phyloP scores from a whole-genome alignment of 2,888 invertebrate species.

The Heteromurus nitidus region DNA sequence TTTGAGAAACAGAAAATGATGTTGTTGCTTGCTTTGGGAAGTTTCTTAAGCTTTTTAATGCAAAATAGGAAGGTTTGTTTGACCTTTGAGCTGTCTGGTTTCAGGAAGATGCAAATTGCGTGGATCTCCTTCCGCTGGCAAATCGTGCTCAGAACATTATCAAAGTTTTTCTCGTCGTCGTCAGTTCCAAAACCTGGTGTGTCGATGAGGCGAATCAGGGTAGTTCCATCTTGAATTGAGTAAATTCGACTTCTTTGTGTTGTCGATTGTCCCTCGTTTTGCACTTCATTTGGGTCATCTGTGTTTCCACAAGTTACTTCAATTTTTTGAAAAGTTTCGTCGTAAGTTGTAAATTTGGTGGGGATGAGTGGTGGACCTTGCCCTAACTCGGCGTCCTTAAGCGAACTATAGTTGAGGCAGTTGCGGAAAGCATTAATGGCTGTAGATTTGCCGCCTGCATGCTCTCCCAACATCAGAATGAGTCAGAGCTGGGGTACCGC shows the following conservation, averaged over 20 bases:
- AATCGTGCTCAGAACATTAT: conserved; percentile 45
- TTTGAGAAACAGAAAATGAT: conserved; percentile 67
- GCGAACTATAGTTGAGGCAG: conserved; percentile 40
- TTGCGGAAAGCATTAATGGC: conserved; percentile 69
- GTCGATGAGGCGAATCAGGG: conserved; percentile 58
- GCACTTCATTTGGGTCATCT: conserved; percentile 52
- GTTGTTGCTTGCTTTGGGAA: conserved; percentile 55
- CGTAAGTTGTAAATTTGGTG: conserved; percentile 42
- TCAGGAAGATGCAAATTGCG: conserved; percentile 63
- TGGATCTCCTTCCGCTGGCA: conserved; percentile 42
- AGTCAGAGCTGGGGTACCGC: too few relatives aligned
- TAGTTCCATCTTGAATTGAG: conserved; percentile 22
- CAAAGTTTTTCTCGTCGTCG: conserved; percentile 59
- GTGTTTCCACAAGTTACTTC: conserved; percentile 8
- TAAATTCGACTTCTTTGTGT: conserved; percentile 52
- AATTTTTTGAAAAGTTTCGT: conserved; percentile 54
- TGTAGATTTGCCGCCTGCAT: conserved; percentile 70
- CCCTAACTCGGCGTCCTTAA: conserved; percentile 43
- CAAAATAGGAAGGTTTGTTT: conserved; percentile 55
- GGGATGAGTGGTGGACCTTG: conserved; percentile 43
- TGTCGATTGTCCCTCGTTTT: conserved; percentile 47
- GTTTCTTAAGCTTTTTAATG: conserved; percentile 63
- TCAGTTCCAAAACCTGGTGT: conserved; percentile 63
- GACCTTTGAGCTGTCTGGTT: conserved; percentile 62
- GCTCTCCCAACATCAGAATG: conserved; percentile 68